Evolutionary conservation across 2,113 vertebrate genomes (phyloP), one percentile per base, ranked within the genome.

Genomic region (Dipodomys ordii): DNA sequence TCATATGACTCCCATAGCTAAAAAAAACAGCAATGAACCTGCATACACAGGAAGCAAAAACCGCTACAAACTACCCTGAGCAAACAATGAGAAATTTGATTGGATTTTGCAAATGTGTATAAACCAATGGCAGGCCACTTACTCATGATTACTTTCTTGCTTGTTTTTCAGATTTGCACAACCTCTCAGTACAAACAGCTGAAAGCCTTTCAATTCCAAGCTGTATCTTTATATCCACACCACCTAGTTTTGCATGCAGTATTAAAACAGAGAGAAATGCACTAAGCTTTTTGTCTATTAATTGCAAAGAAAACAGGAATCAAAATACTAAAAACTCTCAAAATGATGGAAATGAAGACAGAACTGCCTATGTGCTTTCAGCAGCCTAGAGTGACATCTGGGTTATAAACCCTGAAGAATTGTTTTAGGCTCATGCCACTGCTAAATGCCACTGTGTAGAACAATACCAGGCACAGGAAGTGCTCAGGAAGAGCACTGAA

Each of bases 131-230:
- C 53, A n/a, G 71, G 13, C 6, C 88, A 39, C 39, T 69, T 92
- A 35, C 12, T 57, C 35, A 4, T 44, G 46, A 39, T 96, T 65
- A 71, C 20, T 35, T 64, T 78, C 57, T 74, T 2, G 10, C 35
- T 57, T 96, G 62, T 69, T 87, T 91, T 93, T 93, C 85, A 90
- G 83, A 71, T 76, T 23, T 53, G 3, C 87, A 90, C 30, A 90
- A 25, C 57, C 81, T 53, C 83, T 90, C 73, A 0, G 0, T 76
- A 64, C 69, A 87, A 68, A 22, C 18, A 71, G 65, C 74, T 86
- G 92, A 65, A 96, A 94, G 91, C 39, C 53, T 71, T 62, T 80
- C 64, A 73, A 90, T 94, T 92, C 30, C 8, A 46, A 91, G 72
- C 39, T 53, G 68, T n/a, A 80, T n/a, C 44, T 67, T 15, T 23